Evolutionary conservation across 2,888 invertebrate genomes (phyloP).

Genomic region (Acanthopleura granulata): DNA sequence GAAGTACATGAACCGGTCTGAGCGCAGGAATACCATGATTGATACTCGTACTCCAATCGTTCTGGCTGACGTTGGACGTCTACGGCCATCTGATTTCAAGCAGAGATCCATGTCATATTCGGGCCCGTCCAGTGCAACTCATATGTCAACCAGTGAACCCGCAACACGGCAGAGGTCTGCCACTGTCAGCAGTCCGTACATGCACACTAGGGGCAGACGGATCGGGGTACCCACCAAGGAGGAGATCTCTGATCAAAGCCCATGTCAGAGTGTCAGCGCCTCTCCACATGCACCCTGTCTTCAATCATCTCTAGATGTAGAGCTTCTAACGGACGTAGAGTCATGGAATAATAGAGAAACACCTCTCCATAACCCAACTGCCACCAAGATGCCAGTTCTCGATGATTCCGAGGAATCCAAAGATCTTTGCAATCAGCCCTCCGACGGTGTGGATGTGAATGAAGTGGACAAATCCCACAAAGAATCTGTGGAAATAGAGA

Average conservation of each 20-base stretch:
- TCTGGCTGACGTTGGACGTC: not conserved
- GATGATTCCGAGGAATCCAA: not conserved
- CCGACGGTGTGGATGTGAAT: not conserved
- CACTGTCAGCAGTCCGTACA: not conserved
- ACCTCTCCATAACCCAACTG: not conserved
- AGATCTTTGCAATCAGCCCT: not conserved
- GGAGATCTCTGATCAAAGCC: not conserved
- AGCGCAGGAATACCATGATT: not conserved
- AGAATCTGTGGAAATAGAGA: not conserved
- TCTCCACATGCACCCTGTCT: too few species aligned
- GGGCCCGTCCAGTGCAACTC: not conserved
- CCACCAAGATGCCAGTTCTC: not conserved
- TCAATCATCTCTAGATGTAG: too few species aligned
- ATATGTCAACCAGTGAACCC: not conserved
- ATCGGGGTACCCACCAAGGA: not conserved
- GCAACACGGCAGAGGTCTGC: not conserved
- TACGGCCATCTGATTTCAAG: not conserved
- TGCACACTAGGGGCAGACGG: not conserved
- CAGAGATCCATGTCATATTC: slow-evolving; percentile 9
- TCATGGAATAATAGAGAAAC: not conserved
- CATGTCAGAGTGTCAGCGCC: not conserved
- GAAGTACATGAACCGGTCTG: not conserved
- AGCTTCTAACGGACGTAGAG: not conserved
- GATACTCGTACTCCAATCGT: not conserved
- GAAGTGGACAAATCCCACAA: not conserved